A percentile compares a stretch with the other conserved stretches of the same genome.
phyloP scores from a whole-genome alignment of 1,140 invertebrate species.

The Spodoptera litura region DNA sequence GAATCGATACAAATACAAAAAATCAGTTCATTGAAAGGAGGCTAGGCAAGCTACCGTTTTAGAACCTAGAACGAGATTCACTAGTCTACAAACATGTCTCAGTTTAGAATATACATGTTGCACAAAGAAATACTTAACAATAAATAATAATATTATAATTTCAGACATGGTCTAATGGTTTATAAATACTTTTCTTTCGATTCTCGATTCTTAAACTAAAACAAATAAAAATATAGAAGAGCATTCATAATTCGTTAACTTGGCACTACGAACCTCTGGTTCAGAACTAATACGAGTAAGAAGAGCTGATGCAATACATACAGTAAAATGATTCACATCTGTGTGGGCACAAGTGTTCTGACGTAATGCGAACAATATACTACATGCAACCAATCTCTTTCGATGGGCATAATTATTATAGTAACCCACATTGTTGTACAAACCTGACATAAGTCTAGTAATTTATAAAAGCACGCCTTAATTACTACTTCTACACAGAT shows the following conservation, averaged over 20 bases:
- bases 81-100: background rate
- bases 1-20: background rate
- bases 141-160: slow-evolving; percentile 19
- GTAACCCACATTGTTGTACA: background rate
- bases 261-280: background rate
- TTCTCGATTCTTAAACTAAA: background rate
- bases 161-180: slow-evolving; percentile 8
- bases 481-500: background rate
- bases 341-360: background rate
- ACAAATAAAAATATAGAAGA: slow-evolving; percentile 1
- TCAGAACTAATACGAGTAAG: background rate
- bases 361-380: background rate
- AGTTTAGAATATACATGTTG: slow-evolving; percentile 23
- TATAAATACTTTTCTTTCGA: slow-evolving; percentile 8
- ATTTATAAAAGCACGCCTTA: background rate
- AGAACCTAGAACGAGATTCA: background rate
- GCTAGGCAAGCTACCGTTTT: slow-evolving; percentile 1
- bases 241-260: background rate
- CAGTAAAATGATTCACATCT: background rate
- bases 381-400: slow-evolving; percentile 4
- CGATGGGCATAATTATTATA: background rate
- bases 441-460: too few species aligned
- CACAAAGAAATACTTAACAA: slow-evolving; percentile 13
- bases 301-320: background rate
- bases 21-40: background rate